Evolutionary conservation across 2,797 vertebrate genomes (phyloP), one percentile per base, ranked within the genome.

Genomic region (Ciconia nigra): DNA sequence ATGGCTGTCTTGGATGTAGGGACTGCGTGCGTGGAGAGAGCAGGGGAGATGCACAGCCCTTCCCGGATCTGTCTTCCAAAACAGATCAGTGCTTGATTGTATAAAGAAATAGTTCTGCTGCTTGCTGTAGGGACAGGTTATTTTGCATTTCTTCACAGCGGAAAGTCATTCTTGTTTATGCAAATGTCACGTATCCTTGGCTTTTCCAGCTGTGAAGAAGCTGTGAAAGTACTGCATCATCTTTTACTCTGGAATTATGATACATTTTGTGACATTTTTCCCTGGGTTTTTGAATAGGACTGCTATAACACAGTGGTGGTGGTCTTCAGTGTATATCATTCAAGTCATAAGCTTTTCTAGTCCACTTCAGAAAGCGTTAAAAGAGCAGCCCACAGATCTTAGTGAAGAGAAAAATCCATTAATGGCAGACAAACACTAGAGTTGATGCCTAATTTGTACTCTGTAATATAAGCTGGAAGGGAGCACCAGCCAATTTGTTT

Each of bases 141-240:
- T 96, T 97, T 98, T 97, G 89, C 92, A 89, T 97, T 97, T 97
- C 89, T 97, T 90, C 95, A 82, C 83, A 73, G 83, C 2, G 7
- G 93, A 96, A 97, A 94, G 85, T 96, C 78, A 87, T 94, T 95
- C 51, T 90, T 86, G 82, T 82, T 95, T 55, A 82, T 84, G 90
- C 88, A 82, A 81, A 93, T 95, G 62, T 95, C 89, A 85, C 0
- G 1, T 63, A 67, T 83, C 88, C 82, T 93, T 96, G 79, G 89
- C 96, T 98, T 96, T 89, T 83, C 31, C 37, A 46, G 14, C 47
- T 72, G 7, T 52, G 52, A 63, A 87, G 66, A 90, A 83, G n/a
- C 67, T 93, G 66, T 90, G 44, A 73, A 86, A 70, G 25, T 66
- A 44, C 35, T 18, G 11, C 44, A 29, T 61, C 28, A 63, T 70